Conservation (phyloP, 2,113 vertebrate species). For the Campylorhamphus procurvoides region DNA sequence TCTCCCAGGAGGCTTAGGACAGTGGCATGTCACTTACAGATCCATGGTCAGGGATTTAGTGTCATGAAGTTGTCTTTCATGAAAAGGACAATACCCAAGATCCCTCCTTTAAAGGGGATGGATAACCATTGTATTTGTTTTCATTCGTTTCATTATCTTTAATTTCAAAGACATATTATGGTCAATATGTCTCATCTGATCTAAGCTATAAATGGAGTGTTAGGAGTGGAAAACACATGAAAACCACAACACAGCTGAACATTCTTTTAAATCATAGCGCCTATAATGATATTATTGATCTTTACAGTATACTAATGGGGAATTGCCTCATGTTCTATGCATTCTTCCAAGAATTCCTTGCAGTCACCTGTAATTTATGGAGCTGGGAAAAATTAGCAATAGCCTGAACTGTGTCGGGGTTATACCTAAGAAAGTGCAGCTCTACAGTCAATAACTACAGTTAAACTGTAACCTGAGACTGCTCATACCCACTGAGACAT, state of each 20-base stretch:
- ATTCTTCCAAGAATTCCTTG: background rate
- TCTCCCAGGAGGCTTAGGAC: background rate
- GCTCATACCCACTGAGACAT: background rate
- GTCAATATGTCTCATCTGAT: background rate
- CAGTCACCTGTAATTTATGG: background rate
- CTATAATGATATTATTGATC: background rate
- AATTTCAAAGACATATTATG: background rate
- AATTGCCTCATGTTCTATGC: accelerated
- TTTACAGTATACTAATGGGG: background rate
- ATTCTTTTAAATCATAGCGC: background rate
- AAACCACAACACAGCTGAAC: background rate
- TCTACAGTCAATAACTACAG: background rate
- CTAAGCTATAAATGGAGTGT: background rate
- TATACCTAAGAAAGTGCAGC: background rate
- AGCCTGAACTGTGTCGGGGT: background rate
- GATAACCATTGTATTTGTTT: background rate
- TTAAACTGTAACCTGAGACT: background rate
- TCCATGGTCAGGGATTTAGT: background rate
- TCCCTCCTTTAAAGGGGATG: background rate
- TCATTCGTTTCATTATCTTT: background rate
- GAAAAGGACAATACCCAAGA: background rate
- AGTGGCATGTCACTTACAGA: background rate
- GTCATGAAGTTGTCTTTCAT: accelerated
- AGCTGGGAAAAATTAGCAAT: background rate
- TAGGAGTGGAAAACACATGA: background rate